Base-by-base conservation (phyloP, 1,140 invertebrate species). In the Hestina assimilis region DNA sequence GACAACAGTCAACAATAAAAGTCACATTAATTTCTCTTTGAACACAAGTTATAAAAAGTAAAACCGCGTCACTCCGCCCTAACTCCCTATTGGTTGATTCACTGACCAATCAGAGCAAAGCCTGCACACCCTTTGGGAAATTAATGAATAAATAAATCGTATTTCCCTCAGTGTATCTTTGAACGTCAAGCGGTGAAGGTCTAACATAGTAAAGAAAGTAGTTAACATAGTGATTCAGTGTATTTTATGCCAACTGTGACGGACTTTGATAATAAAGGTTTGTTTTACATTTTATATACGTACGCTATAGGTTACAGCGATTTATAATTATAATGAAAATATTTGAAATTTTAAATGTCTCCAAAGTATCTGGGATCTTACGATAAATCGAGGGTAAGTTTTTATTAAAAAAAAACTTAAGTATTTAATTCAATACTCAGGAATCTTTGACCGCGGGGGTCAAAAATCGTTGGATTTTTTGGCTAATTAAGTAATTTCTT, bases 231-330 rank as follows among this genome's bases (percentile, higher is more conserved):
- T 48, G 33, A 21, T 33, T 24, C 31, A 26, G 12, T 19, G 51
- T 24, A 21, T 58, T 80, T 68, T 80, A 83, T 83, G 80, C 80
- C 80, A 71, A 83, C 78, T 28, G 62, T 81, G 38, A 78, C 69
- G 43, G 64, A 76, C 58, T 40, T 54, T n/a, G 66, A 63, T 35
- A 57, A 57, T 35, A 66, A 60, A 55, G 70, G 77, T 80, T 50
- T 26, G 41, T 28, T 3, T 23, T 43, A 9, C 8, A n/a, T n/a
- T n/a, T n/a, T n/a, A n/a, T n/a, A n/a, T n/a, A n/a, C n/a, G n/a
- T n/a, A n/a, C n/a, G n/a, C n/a, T n/a, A n/a, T n/a, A n/a, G n/a
- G n/a, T n/a, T n/a, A n/a, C n/a, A n/a, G n/a, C n/a, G n/a, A n/a
- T n/a, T n/a, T n/a, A n/a, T n/a, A n/a, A n/a, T n/a, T n/a, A n/a